Conservation (phyloP, 2,888 invertebrate species). For the Charanyca ferruginea region DNA sequence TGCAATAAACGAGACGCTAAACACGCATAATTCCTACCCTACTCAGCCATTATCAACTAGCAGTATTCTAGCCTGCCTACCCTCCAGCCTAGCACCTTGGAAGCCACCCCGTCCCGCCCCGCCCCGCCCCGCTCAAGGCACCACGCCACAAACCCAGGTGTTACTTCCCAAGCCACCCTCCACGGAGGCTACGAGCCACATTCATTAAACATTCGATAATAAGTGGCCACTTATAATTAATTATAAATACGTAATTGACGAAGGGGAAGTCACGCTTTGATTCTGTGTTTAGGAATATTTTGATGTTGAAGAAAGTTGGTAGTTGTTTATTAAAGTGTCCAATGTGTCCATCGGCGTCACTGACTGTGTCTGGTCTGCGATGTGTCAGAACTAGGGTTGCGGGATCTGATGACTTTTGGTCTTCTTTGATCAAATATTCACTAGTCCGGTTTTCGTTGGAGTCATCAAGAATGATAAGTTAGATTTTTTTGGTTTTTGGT, state of each 20-base stretch:
- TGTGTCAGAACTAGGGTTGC: too few species aligned
- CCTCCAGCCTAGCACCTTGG: slow-evolving; percentile 5
- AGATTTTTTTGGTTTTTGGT: background rate
- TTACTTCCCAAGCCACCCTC: slow-evolving; percentile 48
- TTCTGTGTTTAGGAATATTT: slow-evolving; percentile 56
- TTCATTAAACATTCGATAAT: slow-evolving; percentile 63
- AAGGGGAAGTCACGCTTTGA: slow-evolving; percentile 53
- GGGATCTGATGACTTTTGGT: background rate
- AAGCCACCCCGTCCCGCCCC: background rate
- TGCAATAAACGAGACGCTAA: background rate
- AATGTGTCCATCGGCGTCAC: too few species aligned
- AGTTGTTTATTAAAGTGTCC: slow-evolving; percentile 11
- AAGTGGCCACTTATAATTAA: slow-evolving; percentile 56
- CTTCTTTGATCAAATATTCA: background rate
- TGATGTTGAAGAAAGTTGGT: slow-evolving; percentile 25
- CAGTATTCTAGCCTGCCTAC: background rate
- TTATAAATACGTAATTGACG: slow-evolving; percentile 58
- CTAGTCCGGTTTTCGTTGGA: background rate
- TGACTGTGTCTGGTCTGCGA: background rate
- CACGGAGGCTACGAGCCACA: slow-evolving; percentile 5
- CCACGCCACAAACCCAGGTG: slow-evolving; percentile 47
- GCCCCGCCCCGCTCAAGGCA: slow-evolving; percentile 42
- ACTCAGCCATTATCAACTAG: background rate
- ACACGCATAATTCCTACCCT: background rate
- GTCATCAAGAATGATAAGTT: background rate